phyloP scores from a whole-genome alignment of 2,888 invertebrate species.

The Scelioninae gen. 1 region DNA sequence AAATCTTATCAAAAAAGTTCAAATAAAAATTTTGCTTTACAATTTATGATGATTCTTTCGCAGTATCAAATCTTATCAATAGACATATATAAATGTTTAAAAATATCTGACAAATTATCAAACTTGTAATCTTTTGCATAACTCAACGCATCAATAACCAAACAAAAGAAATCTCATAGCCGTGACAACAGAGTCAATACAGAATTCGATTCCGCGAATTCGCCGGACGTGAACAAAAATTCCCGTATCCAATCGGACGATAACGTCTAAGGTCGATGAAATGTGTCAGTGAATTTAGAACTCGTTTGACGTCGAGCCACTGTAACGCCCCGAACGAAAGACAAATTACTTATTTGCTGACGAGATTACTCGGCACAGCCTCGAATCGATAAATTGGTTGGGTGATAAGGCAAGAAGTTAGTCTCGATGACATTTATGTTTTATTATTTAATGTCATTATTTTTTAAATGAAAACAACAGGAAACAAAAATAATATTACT shows the following conservation, averaged over 20 bases:
- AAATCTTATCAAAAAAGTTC: no score
- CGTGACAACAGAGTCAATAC: constrained; percentile 27
- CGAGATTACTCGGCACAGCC: constrained; percentile 46
- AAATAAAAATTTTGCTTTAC: no score
- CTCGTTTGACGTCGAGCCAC: constrained; percentile 50
- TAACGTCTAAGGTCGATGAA: constrained; percentile 61
- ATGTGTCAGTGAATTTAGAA: constrained; percentile 66
- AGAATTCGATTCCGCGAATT: constrained; percentile 61
- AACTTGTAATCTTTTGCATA: constrained; percentile 44
- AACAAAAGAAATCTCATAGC: constrained; percentile 24
- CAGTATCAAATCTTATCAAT: neutral
- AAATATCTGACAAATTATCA: neutral
- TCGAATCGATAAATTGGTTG: constrained; percentile 54
- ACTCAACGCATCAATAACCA: constrained; percentile 26
- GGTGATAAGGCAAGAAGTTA: constrained; percentile 35
- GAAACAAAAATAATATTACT: no score
- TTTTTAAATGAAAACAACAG: no score
- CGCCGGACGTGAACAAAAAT: constrained; percentile 44
- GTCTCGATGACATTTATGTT: constrained; percentile 11
- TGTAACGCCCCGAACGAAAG: constrained; percentile 52
- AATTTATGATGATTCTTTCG: no score
- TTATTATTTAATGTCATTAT: neutral
- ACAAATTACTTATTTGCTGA: constrained; percentile 64
- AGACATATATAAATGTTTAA: neutral
- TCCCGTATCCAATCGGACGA: constrained; percentile 34